Conservation (phyloP, 2,797 vertebrate genomes). For the Dicrostonyx torquatus region DNA sequence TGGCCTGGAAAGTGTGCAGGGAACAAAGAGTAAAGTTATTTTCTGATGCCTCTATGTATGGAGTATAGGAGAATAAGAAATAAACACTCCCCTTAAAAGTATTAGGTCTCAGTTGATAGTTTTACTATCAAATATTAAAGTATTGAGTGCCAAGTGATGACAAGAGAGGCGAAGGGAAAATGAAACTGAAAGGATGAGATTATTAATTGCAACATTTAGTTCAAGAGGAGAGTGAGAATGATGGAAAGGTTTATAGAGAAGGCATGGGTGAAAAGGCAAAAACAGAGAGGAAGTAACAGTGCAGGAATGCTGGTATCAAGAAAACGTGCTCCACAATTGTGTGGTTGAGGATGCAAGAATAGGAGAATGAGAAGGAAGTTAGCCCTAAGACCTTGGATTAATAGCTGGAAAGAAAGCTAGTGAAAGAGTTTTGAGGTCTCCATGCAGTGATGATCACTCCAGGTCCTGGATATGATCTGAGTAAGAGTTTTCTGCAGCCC, state of each 20-base stretch:
- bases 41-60: not conserved
- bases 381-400: not conserved
- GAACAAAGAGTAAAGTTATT: not conserved
- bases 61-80: not conserved
- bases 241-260: not conserved
- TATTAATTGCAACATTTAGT: not conserved
- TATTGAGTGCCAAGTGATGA: constrained; percentile 2
- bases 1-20: not conserved
- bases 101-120: not conserved
- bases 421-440: not conserved
- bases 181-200: not conserved
- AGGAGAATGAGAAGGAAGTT: not conserved
- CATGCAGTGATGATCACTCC: not conserved
- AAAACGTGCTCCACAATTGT: not conserved
- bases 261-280: not conserved
- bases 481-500: not conserved
- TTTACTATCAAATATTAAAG: constrained; percentile 49
- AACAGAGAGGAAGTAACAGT: not conserved
- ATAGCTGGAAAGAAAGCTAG: not conserved
- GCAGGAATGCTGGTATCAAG: not conserved
- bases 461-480: not conserved
- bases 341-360: not conserved
- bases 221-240: not conserved
- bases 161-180: not conserved
- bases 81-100: not conserved